These are phyloP conservation scores for Ammospiza caudacuta DNA, from an alignment of 2,113 vertebrate genomes.

Conservation along the genomic window DNA sequence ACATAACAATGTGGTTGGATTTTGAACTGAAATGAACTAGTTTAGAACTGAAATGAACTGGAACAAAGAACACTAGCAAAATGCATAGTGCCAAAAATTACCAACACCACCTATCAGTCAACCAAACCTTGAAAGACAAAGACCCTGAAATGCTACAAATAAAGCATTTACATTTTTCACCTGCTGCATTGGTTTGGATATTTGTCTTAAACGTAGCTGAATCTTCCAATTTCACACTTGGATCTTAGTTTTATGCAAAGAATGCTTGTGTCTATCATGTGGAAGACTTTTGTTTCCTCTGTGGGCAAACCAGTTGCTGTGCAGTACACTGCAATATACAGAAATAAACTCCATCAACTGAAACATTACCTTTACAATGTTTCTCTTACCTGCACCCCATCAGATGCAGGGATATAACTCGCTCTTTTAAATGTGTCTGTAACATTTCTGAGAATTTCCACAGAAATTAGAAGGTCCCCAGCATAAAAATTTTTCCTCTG, in stretches of 20 bases:
- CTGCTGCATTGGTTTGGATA: background rate
- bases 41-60: background rate
- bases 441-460: slow-evolving; percentile 98
- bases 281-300: background rate
- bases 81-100: background rate
- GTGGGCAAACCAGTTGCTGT: background rate
- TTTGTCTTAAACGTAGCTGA: background rate
- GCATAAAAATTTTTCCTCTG: slow-evolving; percentile 98
- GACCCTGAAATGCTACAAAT: background rate
- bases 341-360: background rate
- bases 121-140: background rate
- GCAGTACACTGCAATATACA: background rate
- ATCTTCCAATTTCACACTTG: background rate
- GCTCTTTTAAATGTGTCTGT: slow-evolving; percentile 97
- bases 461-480: slow-evolving; percentile 93
- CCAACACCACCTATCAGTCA: background rate
- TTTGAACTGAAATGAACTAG: background rate
- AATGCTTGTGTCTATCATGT: background rate
- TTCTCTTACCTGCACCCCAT: slow-evolving; percentile 92
- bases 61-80: background rate
- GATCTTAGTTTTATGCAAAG: background rate
- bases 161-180: background rate
- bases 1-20: background rate
- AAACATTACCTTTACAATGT: background rate
- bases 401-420: slow-evolving; percentile 94